Conservation (phyloP, 2,113 vertebrate species). For the Sinocyclocheilus grahami region DNA sequence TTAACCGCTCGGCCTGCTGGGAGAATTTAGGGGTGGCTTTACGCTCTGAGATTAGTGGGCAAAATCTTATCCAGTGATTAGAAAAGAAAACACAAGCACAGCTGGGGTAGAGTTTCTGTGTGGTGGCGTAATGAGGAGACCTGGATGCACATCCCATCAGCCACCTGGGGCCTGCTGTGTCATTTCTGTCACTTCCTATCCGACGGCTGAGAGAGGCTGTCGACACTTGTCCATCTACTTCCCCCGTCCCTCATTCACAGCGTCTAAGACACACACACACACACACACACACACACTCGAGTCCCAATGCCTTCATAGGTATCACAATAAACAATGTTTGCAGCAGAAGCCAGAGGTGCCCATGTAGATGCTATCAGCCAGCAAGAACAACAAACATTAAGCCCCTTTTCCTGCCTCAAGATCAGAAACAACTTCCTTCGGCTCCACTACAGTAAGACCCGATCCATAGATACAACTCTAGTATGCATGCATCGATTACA, state of each 20-base stretch:
- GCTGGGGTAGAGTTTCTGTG: constrained; percentile 32
- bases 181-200: constrained; percentile 83
- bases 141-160: constrained; percentile 71
- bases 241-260: constrained; percentile 10
- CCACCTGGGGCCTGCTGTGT: constrained; percentile 73
- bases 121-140: constrained; percentile 63
- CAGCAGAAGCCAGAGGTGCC: constrained; percentile 68
- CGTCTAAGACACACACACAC: constrained; percentile 8
- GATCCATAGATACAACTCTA: constrained; percentile 65
- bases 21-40: constrained; percentile 23
- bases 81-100: constrained; percentile 59
- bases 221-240: constrained; percentile 66
- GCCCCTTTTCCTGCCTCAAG: constrained; percentile 88
- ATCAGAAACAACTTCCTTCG: constrained; percentile 84
- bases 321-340: constrained; percentile 74
- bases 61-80: constrained; percentile 29
- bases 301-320: constrained; percentile 61
- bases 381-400: constrained; percentile 86
- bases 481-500: constrained; percentile 63
- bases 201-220: constrained; percentile 80
- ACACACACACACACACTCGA: constrained; percentile 61
- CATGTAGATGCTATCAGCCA: constrained; percentile 81
- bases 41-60: neutral
- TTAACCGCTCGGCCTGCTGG: neutral
- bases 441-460: constrained; percentile 68